Conservation (phyloP, 2,113 vertebrate species). For the Aptenodytes forsteri region DNA sequence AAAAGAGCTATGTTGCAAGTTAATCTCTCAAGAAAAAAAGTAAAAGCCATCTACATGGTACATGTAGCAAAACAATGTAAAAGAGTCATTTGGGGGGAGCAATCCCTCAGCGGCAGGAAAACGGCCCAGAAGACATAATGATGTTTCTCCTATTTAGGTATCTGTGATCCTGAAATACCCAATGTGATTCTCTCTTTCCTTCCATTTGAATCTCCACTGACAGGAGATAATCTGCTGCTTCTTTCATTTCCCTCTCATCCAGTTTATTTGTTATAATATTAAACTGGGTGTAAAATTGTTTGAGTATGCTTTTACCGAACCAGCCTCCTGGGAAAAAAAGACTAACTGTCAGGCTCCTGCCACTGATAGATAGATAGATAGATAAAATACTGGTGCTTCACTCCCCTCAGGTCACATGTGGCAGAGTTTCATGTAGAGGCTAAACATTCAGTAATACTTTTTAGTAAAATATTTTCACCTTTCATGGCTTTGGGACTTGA, state of each 20-base stretch:
- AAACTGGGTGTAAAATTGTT: background rate
- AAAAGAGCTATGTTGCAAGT: background rate
- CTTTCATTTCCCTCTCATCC: background rate
- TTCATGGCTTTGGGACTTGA: background rate
- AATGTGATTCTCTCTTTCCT: background rate
- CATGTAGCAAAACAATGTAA: background rate
- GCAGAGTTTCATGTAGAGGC: background rate
- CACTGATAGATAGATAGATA: background rate
- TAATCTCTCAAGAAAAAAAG: background rate
- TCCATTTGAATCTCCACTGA: background rate
- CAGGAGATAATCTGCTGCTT: background rate
- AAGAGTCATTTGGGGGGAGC: background rate
- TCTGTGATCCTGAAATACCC: background rate
- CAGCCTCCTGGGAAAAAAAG: background rate
- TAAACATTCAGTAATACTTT: background rate
- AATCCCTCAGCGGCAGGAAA: background rate
- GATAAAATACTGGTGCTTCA: background rate
- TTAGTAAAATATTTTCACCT: background rate
- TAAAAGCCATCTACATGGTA: background rate
- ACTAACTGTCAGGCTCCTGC: background rate
- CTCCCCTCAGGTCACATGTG: background rate
- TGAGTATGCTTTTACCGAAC: background rate
- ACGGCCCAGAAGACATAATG: background rate
- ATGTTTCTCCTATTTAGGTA: background rate
- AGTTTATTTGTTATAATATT: background rate